Evolutionary conservation across 1,140 invertebrate genomes (phyloP), one percentile per base, ranked within the genome.

Genomic region (Augochlora pura): DNA sequence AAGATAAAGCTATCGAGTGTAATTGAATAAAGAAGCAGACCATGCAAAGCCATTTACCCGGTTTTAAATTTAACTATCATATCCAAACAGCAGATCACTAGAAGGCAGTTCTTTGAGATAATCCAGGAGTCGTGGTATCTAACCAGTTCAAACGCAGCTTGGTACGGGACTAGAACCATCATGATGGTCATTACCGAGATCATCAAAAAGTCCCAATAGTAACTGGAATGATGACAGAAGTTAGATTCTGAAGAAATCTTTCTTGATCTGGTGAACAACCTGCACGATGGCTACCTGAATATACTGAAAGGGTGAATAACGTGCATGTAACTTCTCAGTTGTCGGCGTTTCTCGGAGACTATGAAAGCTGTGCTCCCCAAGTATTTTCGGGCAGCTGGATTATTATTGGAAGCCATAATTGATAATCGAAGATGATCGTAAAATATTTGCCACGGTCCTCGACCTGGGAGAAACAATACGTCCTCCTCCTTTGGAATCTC

Each of bases 271-370:
- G 21, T 21, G 16, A 21, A 21, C n/a, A n/a, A 4, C n/a, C 1
- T n/a, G n/a, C 4, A 54, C 18, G 21, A 57, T 57, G 21, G 1
- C 14, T 88, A 93, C 92, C 92, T 91, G 71, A 93, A 92, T 21
- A 89, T 72, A 84, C 92, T 93, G 66, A 92, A 93, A 0, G 92
- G 92, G 72, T 93, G 92, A 81, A 93, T 90, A 3, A 90, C 83
- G 21, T 81, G 42, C 8, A 25, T 77, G 57, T 88, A 77, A 71
- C 89, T 82, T 63, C 70, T 79, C 27, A 89, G 72, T 38, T 93
- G 91, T 6, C 86, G 85, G 70, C 82, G 82, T 71, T 88, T 92
- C 74, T 93, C 91, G 23, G 84, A 75, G 42, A 87, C 71, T 39
- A 92, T 87, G 8, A 89, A 87, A 23, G 88, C 88, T 0, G 73